Evolutionary conservation across 92 coral and sea anemone species (phyloP).

Genomic region (Micromussa lordhowensis): DNA sequence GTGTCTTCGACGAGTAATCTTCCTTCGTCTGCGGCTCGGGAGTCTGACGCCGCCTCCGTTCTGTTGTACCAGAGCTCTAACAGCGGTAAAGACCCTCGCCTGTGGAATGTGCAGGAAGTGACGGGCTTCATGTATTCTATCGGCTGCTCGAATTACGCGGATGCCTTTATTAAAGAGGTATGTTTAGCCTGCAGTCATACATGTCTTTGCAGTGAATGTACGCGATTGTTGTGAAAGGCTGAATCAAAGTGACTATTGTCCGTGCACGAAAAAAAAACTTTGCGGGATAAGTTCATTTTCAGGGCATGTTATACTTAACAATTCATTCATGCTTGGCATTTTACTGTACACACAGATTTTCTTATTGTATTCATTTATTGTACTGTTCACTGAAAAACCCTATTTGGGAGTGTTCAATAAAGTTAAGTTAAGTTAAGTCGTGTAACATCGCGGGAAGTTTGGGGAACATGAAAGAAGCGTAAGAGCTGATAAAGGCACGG

Average conservation of each 20-base stretch:
- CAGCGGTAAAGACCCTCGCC: slow-evolving; percentile 88
- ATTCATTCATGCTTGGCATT: too few species aligned
- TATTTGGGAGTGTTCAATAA: too few species aligned
- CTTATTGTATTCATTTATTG: too few species aligned
- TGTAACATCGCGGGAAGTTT: too few species aligned
- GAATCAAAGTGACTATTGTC: too few species aligned
- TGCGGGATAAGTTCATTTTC: neutral
- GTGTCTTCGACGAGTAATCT: slow-evolving; percentile 92
- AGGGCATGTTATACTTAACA: neutral
- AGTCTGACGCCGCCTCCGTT: slow-evolving; percentile 91
- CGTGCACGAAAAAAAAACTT: too few species aligned
- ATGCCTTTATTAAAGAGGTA: slow-evolving; percentile 92
- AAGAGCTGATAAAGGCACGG: too few species aligned
- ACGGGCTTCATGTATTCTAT: slow-evolving; percentile 88
- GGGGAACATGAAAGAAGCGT: too few species aligned
- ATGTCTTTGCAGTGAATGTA: neutral
- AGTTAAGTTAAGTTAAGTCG: too few species aligned
- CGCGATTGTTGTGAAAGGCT: too few species aligned
- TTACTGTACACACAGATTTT: too few species aligned
- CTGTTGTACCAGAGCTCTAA: slow-evolving; percentile 88
- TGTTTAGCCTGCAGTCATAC: neutral
- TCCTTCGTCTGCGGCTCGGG: slow-evolving; percentile 74
- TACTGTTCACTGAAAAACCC: too few species aligned
- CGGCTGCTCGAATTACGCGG: slow-evolving; percentile 94
- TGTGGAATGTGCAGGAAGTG: slow-evolving; percentile 94